Evolutionary conservation across 2,888 invertebrate genomes (phyloP).

Genomic region (Andricus quercusramuli): DNA sequence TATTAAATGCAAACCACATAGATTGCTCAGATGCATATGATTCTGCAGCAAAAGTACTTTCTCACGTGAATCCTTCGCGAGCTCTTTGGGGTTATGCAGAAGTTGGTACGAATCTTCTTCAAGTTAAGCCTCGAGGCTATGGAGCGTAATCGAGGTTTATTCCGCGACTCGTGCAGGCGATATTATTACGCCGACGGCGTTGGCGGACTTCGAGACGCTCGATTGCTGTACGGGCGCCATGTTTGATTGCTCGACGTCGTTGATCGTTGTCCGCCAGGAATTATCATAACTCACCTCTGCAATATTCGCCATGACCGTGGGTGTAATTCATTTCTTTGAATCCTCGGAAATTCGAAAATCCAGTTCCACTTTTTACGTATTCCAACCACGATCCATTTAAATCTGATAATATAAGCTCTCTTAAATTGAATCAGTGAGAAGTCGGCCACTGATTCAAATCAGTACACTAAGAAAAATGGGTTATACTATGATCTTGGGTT

Average conservation of each 20-base stretch:
- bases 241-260: conserved; percentile 76
- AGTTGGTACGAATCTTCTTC: conserved; percentile 11
- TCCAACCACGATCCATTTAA: not conserved
- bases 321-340: conserved; percentile 52
- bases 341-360: not conserved
- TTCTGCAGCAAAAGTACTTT: conserved; percentile 10
- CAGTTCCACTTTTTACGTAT: not conserved
- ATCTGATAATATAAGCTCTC: not conserved
- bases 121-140: conserved; percentile 46
- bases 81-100: not conserved
- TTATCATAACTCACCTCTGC: conserved; percentile 74
- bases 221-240: conserved; percentile 72
- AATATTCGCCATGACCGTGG: conserved; percentile 68
- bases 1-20: conserved; percentile 27
- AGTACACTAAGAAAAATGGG: no score
- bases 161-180: conserved; percentile 58
- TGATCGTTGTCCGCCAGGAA: conserved; percentile 74
- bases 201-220: conserved; percentile 71
- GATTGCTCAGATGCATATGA: conserved; percentile 15
- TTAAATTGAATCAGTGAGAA: not conserved
- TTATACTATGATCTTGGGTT: no score
- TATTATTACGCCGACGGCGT: conserved; percentile 66
- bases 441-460: not conserved
- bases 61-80: conserved; percentile 12
- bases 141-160: conserved; percentile 61